Conservation (phyloP, 2,888 invertebrate genomes). For the Dioctria linearis region DNA sequence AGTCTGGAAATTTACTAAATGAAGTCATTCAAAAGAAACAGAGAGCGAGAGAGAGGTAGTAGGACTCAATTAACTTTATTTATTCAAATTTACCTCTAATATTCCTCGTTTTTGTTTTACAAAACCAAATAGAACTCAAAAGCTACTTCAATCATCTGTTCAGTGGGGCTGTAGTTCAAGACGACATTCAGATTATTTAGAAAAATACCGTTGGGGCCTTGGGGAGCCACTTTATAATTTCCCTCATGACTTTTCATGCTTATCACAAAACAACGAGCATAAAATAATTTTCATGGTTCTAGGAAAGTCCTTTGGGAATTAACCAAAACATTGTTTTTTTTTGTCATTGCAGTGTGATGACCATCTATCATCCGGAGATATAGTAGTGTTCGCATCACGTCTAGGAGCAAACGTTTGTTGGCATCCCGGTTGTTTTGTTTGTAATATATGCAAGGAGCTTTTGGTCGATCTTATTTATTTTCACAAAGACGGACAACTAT, state of each 20-base stretch:
- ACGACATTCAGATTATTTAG: constrained; percentile 30
- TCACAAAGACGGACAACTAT: constrained; percentile 89
- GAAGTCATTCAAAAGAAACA: constrained; percentile 57
- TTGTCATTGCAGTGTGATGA: constrained; percentile 84
- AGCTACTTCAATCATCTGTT: not conserved
- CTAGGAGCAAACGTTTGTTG: constrained; percentile 89
- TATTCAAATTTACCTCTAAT: constrained; percentile 42
- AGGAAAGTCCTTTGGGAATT: constrained; percentile 8
- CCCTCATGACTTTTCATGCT: constrained; percentile 52
- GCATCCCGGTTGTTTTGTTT: constrained; percentile 97
- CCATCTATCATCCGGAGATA: constrained; percentile 87
- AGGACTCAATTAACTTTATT: constrained; percentile 61
- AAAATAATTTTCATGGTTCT: constrained; percentile 42
- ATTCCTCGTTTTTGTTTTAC: constrained; percentile 24
- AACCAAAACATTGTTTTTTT: constrained; percentile 12
- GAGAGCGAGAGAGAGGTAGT: constrained; percentile 20
- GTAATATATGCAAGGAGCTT: constrained; percentile 92
- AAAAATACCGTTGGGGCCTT: constrained; percentile 32
- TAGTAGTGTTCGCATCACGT: constrained; percentile 90
- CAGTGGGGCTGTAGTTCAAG: constrained; percentile 1
- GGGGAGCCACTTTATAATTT: constrained; percentile 42
- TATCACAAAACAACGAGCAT: constrained; percentile 32
- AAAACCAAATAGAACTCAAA: not conserved
- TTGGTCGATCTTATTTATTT: constrained; percentile 98
- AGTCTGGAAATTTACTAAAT: constrained; percentile 62